Conservation (phyloP, 1,140 invertebrate species). For the Drosophila hydei region DNA sequence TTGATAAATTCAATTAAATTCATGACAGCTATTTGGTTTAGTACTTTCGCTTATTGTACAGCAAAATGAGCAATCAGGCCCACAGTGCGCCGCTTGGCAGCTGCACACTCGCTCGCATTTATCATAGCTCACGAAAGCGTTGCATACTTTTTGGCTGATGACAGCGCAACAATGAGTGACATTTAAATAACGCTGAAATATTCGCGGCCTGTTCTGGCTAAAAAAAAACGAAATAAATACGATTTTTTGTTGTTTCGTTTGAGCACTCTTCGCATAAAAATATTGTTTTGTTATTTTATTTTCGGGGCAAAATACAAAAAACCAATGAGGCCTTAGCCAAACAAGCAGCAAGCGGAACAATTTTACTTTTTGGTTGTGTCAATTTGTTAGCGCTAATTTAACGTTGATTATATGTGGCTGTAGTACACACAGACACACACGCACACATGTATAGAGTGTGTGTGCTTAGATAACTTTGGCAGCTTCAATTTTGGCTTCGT, state of each 20-base stretch:
- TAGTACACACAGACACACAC: constrained; percentile 9
- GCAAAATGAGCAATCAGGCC: not conserved
- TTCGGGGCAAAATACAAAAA: constrained; percentile 30
- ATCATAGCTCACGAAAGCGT: constrained; percentile 50
- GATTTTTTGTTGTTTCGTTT: constrained; percentile 31
- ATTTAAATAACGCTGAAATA: constrained; percentile 61
- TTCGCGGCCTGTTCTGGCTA: constrained; percentile 23
- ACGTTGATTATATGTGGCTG: constrained; percentile 62
- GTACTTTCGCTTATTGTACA: no score
- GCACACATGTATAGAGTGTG: constrained; percentile 8
- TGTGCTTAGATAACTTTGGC: constrained; percentile 43
- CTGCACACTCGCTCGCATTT: constrained; percentile 38
- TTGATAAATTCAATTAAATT: no score
- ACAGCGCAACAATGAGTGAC: constrained; percentile 3
- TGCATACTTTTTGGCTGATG: constrained; percentile 50
- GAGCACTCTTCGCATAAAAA: not conserved
- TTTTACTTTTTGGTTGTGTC: constrained; percentile 52
- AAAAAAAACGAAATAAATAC: constrained; percentile 44
- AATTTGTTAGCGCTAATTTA: constrained; percentile 79
- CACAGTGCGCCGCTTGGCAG: constrained; percentile 10
- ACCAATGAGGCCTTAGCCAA: constrained; percentile 21
- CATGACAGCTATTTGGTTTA: no score
- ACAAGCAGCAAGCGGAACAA: constrained; percentile 34
- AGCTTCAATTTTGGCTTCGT: constrained; percentile 54
- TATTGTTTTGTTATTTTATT: constrained; percentile 13